Evolutionary conservation across 2,797 vertebrate genomes (phyloP), one percentile per base, ranked within the genome.

Genomic region (Acipenser transmontanus): DNA sequence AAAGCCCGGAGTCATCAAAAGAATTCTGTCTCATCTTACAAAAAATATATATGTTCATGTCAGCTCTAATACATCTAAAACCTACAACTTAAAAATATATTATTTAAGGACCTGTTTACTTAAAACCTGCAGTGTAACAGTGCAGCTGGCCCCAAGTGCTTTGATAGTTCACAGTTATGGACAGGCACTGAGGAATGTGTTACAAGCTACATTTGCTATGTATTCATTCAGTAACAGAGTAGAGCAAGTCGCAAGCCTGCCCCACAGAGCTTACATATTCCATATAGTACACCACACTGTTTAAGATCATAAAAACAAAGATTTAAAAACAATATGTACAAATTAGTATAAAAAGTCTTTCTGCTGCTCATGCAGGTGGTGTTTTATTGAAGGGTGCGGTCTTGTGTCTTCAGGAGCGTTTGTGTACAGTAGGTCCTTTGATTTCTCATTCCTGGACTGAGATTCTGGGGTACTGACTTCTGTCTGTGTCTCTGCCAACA

Each of bases 171-270:
- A 93, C 93, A 94, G 92, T 91, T 89, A 90, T 75, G 89, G 89
- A 91, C 91, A 93, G 92, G 92, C 93, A 93, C 92, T 92, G 91
- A 92, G 91, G 92, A 92, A 93, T 93, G 91, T 92, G 91, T 92
- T 89, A 89, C 88, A 85, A 89, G 90, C 91, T 92, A 92, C 91
- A 90, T 88, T 82, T 81, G 89, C 84, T 91, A 65, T 78, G 70
- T 69, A 84, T 84, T 76, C 70, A 68, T 88, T 89, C 80, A 78
- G 86, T 89, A 91, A 89, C 79, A 88, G 83, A 78, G 78, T 84
- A 65, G 71, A 85, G 77, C 88, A 88, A 84, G 85, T 78, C 73
- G 76, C 73, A 80, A 75, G 75, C 86, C 74, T 77, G 82, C 85
- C 85, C 80, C 80, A 82, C 79, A 83, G 74, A 85, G 83, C 76